Percentiles rank a stretch among this genome's conserved stretches.
These are phyloP conservation scores for Perccottus glenii DNA, from an alignment of 2,113 vertebrate species.

Conservation along the genomic window DNA sequence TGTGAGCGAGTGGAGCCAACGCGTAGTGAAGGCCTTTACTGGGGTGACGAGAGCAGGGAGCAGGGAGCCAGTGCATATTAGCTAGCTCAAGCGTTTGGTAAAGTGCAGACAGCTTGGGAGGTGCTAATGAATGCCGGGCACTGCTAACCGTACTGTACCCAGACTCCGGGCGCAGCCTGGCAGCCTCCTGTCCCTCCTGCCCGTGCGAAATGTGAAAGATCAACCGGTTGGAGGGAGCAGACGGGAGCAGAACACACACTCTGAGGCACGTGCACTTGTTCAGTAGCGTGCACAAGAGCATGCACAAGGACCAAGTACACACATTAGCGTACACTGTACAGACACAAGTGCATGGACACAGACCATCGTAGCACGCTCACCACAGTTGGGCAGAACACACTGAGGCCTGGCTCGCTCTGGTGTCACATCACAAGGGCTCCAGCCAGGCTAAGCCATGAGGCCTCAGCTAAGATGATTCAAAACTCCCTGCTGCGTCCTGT, in stretches of 20 bases:
- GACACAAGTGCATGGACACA: conserved; percentile 37
- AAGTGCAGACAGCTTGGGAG: conserved; percentile 82
- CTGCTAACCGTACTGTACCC: conserved; percentile 78
- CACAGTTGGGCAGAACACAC: conserved; percentile 56
- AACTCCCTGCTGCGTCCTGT: conserved; percentile 72
- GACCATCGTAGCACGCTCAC: conserved; percentile 5
- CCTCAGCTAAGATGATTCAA: conserved; percentile 81
- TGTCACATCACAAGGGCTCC: conserved; percentile 80
- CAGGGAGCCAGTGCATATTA: conserved; percentile 74
- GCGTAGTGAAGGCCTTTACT: conserved; percentile 72
- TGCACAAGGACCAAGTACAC: conserved; percentile 18
- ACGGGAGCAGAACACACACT: conserved; percentile 68
- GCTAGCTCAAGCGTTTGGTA: conserved; percentile 77
- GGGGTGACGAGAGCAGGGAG: conserved; percentile 77
- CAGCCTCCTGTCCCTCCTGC: conserved; percentile 79
- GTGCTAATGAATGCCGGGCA: conserved; percentile 84
- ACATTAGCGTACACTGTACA: conserved; percentile 26
- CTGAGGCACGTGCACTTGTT: conserved; percentile 30
- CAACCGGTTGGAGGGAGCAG: conserved; percentile 82
- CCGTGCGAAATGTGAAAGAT: conserved; percentile 83
- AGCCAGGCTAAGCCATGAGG: conserved; percentile 77
- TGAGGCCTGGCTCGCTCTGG: conserved; percentile 70
- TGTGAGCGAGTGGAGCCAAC: conserved; percentile 71
- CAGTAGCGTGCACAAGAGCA: conserved; percentile 14
- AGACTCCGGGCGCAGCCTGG: conserved; percentile 77